These are phyloP conservation scores for Hoplostethus mediterraneus DNA, from an alignment of 2,797 vertebrate genomes.

Conservation along the genomic window DNA sequence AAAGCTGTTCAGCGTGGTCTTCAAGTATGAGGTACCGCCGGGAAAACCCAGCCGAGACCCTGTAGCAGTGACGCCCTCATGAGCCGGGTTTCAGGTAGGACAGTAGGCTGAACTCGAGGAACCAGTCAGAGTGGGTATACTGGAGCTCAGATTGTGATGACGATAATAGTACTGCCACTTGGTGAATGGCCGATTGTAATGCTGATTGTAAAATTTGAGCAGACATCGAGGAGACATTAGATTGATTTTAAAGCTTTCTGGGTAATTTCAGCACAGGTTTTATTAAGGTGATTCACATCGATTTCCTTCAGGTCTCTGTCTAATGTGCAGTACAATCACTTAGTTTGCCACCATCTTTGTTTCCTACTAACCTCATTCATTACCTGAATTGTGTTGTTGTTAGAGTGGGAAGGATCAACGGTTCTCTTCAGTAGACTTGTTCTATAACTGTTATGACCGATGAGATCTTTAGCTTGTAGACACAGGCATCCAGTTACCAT, in stretches of 20 bases:
- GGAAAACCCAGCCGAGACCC: conserved; percentile 64
- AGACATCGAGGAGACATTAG: conserved; percentile 30
- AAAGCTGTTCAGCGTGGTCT: conserved; percentile 97
- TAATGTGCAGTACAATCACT: conserved; percentile 11
- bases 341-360: conserved; percentile 16
- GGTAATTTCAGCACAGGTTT: conserved; percentile 31
- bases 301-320: conserved; percentile 29
- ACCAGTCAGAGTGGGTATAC: background rate
- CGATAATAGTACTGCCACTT: conserved; percentile 40
- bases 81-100: conserved; percentile 10
- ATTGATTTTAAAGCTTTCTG: conserved; percentile 25
- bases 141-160: conserved; percentile 57
- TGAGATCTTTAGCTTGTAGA: conserved; percentile 16
- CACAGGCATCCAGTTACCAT: conserved; percentile 27
- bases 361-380: conserved; percentile 26
- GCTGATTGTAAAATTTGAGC: conserved; percentile 6
- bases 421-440: background rate
- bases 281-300: conserved; percentile 15
- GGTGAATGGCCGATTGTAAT: conserved; percentile 36
- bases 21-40: conserved; percentile 94
- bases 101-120: background rate
- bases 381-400: conserved; percentile 3
- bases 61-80: conserved; percentile 39
- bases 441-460: conserved; percentile 13
- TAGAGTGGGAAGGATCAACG: background rate